Evolutionary conservation across 2,888 invertebrate genomes (phyloP), one percentile per base, ranked within the genome.

Genomic region (Isotomurus palustris): DNA sequence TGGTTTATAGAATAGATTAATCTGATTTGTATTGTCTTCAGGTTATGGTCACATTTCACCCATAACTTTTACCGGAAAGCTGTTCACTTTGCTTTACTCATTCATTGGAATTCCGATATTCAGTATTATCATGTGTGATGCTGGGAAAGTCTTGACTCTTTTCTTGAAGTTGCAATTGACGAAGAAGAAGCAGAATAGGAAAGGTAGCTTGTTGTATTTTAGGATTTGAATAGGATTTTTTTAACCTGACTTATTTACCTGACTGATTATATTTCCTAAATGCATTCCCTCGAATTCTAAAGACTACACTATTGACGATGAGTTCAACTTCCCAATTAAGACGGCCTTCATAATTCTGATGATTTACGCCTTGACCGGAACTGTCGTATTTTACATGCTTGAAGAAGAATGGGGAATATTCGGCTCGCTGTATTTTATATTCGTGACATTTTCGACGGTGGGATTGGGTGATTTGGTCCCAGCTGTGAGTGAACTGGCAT

Each of bases 11-110:
- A 32, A 8, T 10, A 32, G 14, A 32, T 32, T 32, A 32, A 32
- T 32, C 14, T 10, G 14, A 17, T 38, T 38, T n/a, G 3, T 19
- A 21, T 53, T 38, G 36, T 78, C 79, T 40, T 79, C 96, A 96
- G 96, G 72, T n/a, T 97, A 97, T 78, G 96, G 97, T 60, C 93
- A 97, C 76, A 90, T 97, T 71, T 86, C 89, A 47, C 96, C 97
- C 0, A 87, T 86, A 69, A 97, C 97, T 12, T 48, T 58, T 19
- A 53, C 53, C 12, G 97, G 96, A 8, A 83, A 88, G 63, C 84
- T 87, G 1, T 81, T 93, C 47, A 94, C 95, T 1, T 93, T 99
- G 66, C 78, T 91, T 25, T 99, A 99, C 75, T 91, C 97, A 27
- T 84, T 91, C 62, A 84, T 97, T 64, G 97, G 97, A 12, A 96